Base-by-base conservation (phyloP, 2,113 vertebrate genomes). In the Brachirus orientalis region DNA sequence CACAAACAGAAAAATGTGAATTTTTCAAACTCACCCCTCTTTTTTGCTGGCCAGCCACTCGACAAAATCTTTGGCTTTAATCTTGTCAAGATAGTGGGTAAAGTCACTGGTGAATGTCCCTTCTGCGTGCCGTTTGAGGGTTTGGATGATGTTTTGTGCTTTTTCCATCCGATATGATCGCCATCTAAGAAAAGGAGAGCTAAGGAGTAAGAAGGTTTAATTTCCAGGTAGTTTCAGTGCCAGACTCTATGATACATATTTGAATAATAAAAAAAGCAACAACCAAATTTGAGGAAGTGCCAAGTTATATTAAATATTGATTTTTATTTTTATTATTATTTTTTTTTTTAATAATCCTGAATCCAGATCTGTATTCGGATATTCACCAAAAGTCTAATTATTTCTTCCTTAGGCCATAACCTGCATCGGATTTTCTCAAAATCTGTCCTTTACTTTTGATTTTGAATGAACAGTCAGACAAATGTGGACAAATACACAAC, bases 41-140 rank as follows among this genome's bases (percentile, higher is more conserved):
- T 45, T 33, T 66, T 91, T 93, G 77, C 88, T 90, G 82, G 92
- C 89, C 76, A 95, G 90, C 95, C 94, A 95, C 7, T 93, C 91
- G 66, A 95, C 93, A 35, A 95, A 95, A 79, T 95, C 86, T 80
- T 94, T 95, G 36, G 94, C 94, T 69, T 94, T 95, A 59, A 93
- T 87, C 66, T 76, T 93, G 80, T 96, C 95, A 45, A 94, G 80
- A 74, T 91, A 89, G 28, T 51, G 73, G 2, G 90, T 93, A 72
- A 94, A 90, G 77, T 95, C 94, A 0, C 85, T 95, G 18, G 86
- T 89, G 83, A 95, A 95, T 6, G 93, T 95, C 5, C 94, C 95
- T 7, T 96, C 95, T 0, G 94, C 93, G 72, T 95, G 94, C 0
- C 95, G 73, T 79, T 91, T 95, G 44, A 69, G 0, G 43, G 88